Evolutionary conservation across 1,140 invertebrate species (phyloP), one percentile per base, ranked within the genome.

Genomic region (Sogatella furcifera): DNA sequence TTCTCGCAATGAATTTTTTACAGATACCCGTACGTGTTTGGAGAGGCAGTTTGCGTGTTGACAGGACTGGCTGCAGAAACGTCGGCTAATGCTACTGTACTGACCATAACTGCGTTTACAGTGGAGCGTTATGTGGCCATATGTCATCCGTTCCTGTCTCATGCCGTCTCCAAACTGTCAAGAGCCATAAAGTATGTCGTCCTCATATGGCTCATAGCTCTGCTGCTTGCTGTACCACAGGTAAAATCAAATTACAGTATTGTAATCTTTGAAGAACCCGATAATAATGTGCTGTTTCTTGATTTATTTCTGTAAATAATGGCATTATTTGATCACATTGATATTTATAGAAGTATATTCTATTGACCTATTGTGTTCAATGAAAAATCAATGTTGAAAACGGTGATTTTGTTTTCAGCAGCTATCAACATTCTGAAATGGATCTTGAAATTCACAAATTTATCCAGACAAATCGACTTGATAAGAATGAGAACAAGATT

Each of bases 41-140:
- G 92, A 0, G 84, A 90, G 63, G 76, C 77, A 1, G 92, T 95
- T 71, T 97, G 92, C 72, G 78, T 93, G 9, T 75, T 93, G 17
- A 83, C 90, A 58, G 89, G 89, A 0, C 78, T 93, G 49, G 80
- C 90, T 1, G 84, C 90, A 0, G 94, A 97, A 72, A 89, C 86
- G n/a, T 91, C 89, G 0, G 85, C 88, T 4, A 92, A 95, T 72
- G 90, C 91, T 0, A 94, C 92, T 0, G 88, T 95, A 0, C 75
- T 95, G n/a, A 95, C 91, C 1, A 95, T 96, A 63, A 92, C 90
- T 1, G 84, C 85, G 11, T 92, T 92, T 73, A 92, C 90, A 0
- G 78, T 90, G 2, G 90, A 93, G 72, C 75, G 90, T 13, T 92
- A 90, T 70, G 76, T 90, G n/a, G 88, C 88, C 52, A 89, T 90